Percentiles rank a stretch among this genome's conserved stretches.
These are phyloP conservation scores for Isurus oxyrinchus DNA, from an alignment of 2,113 vertebrate species.

Conservation along the genomic window DNA sequence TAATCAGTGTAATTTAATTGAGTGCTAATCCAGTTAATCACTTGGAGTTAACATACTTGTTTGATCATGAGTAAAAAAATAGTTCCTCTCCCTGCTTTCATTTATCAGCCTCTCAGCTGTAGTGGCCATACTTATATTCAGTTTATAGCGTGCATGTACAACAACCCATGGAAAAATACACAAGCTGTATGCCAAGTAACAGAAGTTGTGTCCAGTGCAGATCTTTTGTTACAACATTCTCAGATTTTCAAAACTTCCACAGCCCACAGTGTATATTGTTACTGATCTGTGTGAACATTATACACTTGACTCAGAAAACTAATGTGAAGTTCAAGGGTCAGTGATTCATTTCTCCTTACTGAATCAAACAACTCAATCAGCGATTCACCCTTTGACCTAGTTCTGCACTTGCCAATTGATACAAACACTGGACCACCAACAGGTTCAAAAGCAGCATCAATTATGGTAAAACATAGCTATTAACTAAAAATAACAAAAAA, in stretches of 20 bases:
- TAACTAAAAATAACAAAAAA: neutral
- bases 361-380: neutral
- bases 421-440: neutral
- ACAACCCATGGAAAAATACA: neutral
- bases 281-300: neutral
- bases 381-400: neutral
- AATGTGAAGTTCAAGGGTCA: neutral
- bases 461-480: neutral
- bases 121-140: neutral
- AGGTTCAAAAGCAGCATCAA: constrained; percentile 9
- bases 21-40: neutral
- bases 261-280: neutral
- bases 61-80: neutral
- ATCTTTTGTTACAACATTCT: neutral
- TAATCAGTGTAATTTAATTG: neutral
- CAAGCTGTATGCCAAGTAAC: neutral
- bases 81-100: neutral
- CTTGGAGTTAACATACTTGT: neutral
- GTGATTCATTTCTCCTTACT: neutral
- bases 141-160: neutral
- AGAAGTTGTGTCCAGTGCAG: neutral
- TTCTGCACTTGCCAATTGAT: neutral
- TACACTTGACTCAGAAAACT: neutral
- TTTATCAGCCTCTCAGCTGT: neutral
- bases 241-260: neutral